Evolutionary conservation across 2,797 vertebrate genomes (phyloP), one percentile per base, ranked within the genome.

Genomic region (Chelon labrosus): DNA sequence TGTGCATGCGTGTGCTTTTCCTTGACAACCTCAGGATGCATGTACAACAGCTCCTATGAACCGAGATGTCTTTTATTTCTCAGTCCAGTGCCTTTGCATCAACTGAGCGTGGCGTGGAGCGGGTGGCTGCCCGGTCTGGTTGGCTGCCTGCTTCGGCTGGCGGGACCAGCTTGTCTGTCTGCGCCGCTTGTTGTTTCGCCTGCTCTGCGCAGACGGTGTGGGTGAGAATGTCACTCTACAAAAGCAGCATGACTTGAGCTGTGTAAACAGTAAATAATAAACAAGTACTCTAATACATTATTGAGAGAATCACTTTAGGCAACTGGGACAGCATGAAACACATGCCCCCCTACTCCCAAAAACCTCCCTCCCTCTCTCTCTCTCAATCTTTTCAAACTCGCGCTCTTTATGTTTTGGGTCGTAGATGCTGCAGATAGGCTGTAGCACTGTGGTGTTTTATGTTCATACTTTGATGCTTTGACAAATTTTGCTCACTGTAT

Each of bases 211-310:
- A 91, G 91, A 89, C 89, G 75, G 83, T 44, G 57, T 50, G 81
- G 85, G 85, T 86, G 85, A 87, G 87, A 77, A 62, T 93, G 92
- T 92, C 89, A 86, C 83, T 90, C 90, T 87, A 88, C 87, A 84
- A 88, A 89, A 92, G 89, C 91, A 86, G 87, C 87, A 88, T 74
- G 90, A 89, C 83, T 87, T 56, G 85, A 84, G 81, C 83, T 89
- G 85, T 93, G 93, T 93, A 94, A 94, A 94, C 93, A 92, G 92
- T 93, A 95, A 94, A 94, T 94, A 93, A 94, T 93, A 94, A 94
- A 94, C 94, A 93, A 93, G 91, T 72, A 79, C 88, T 92, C 88
- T 91, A 89, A 94, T 94, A 90, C 87, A 93, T 95, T 94, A 94
- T 94, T 93, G 89, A 94, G 90, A 85, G 92, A 93, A 94, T 91